Conservation (phyloP, 2,888 invertebrate genomes). For the Drosophila melanosoma region DNA sequence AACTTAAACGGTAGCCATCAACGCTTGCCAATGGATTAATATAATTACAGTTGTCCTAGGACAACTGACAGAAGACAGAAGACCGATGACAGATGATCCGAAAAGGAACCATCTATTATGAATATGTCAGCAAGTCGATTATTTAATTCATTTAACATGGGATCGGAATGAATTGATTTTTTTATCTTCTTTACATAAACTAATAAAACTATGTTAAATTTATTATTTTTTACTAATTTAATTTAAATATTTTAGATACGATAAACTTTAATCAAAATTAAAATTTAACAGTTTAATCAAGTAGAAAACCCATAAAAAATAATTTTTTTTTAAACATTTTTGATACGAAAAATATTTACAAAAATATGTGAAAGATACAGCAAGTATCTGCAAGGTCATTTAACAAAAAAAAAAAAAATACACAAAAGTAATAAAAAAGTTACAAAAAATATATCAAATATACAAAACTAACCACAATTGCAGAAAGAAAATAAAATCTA, state of each 20-base stretch:
- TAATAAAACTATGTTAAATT: neutral
- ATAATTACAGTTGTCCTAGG: conserved; percentile 72
- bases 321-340: neutral
- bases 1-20: conserved; percentile 19
- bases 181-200: neutral
- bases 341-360: neutral
- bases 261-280: neutral
- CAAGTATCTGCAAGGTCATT: no score
- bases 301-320: neutral
- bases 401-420: no score
- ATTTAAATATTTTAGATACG: no score
- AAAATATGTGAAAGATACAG: neutral
- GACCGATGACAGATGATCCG: conserved; percentile 30
- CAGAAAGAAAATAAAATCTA: neutral
- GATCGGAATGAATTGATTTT: neutral
- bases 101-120: neutral
- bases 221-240: no score
- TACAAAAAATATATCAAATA: neutral
- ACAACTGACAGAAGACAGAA: conserved; percentile 33
- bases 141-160: neutral
- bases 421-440: accelerated
- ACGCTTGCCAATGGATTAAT: conserved; percentile 68
- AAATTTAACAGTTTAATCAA: neutral
- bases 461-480: neutral
- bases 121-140: conserved; percentile 1